These are phyloP conservation scores for Whitmania pigra DNA, from an alignment of 1,140 invertebrate genomes.

Conservation along the genomic window DNA sequence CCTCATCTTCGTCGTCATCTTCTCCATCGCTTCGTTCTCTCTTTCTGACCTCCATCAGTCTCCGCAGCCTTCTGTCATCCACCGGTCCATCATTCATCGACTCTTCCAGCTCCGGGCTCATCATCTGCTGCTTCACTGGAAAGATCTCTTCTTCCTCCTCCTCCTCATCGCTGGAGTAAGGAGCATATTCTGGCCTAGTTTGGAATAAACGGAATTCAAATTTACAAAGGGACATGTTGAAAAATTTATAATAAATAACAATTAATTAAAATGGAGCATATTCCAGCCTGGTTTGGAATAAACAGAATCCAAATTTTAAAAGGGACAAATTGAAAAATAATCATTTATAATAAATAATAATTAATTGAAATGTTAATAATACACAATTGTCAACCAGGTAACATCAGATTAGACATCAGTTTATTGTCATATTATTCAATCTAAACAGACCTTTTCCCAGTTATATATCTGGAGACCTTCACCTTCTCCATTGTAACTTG, in stretches of 20 bases:
- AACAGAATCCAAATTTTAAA: too few species aligned
- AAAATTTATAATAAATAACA: background rate
- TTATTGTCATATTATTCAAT: background rate
- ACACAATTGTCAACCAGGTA: background rate
- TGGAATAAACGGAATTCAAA: too few species aligned
- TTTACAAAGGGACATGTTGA: too few species aligned
- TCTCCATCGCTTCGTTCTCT: conserved; percentile 13
- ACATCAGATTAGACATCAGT: background rate
- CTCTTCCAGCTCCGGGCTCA: background rate
- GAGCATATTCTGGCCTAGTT: conserved; percentile 17
- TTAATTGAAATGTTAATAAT: background rate
- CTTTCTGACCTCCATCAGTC: background rate
- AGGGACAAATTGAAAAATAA: background rate
- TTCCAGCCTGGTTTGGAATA: conserved; percentile 4
- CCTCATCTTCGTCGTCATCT: conserved; percentile 16
- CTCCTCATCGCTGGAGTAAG: conserved; percentile 17
- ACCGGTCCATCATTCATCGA: background rate
- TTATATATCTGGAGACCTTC: conserved; percentile 46
- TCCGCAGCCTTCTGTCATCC: background rate
- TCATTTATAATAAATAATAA: background rate
- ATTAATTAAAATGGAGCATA: conserved; percentile 14
- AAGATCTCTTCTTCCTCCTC: background rate
- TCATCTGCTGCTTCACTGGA: background rate
- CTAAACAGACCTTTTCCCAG: conserved; percentile 40
- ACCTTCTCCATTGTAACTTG: conserved; percentile 46